phyloP scores from a whole-genome alignment of 2,888 invertebrate genomes.

The Quadriops clusia region DNA sequence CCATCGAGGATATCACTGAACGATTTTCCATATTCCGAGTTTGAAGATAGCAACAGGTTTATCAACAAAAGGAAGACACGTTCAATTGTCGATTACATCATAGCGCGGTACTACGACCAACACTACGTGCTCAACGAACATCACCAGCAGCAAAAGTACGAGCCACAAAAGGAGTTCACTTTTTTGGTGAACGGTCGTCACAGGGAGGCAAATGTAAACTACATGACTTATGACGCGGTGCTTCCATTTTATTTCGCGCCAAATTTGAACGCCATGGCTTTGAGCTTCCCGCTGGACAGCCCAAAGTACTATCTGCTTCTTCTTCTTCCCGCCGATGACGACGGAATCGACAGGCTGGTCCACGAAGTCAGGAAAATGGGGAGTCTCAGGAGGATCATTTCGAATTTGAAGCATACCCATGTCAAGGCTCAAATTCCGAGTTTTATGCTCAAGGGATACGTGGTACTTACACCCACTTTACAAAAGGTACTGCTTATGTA shows the following conservation, averaged over 20 bases:
- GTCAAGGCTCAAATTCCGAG: conserved; percentile 70
- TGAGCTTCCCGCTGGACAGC: conserved; percentile 71
- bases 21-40: too few relatives aligned
- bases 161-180: conserved; percentile 23
- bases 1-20: too few relatives aligned
- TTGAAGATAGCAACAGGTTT: too few relatives aligned
- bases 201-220: conserved; percentile 44
- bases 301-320: conserved; percentile 66
- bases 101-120: conserved; percentile 30
- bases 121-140: conserved; percentile 14
- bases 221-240: conserved; percentile 66
- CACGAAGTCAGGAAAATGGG: conserved; percentile 50
- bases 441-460: conserved; percentile 66
- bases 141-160: conserved; percentile 15
- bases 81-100: conserved; percentile 32
- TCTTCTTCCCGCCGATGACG: conserved; percentile 51
- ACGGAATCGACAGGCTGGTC: conserved; percentile 50
- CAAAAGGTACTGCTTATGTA: conserved; percentile 52
- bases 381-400: conserved; percentile 54
- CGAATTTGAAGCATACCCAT: conserved; percentile 54
- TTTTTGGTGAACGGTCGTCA: conserved; percentile 36
- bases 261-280: conserved; percentile 55
- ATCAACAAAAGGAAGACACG: conserved; percentile 17
- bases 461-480: conserved; percentile 67
- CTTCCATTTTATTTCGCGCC: conserved; percentile 65